phyloP scores from a whole-genome alignment of 2,797 vertebrate genomes.

The Alca torda region DNA sequence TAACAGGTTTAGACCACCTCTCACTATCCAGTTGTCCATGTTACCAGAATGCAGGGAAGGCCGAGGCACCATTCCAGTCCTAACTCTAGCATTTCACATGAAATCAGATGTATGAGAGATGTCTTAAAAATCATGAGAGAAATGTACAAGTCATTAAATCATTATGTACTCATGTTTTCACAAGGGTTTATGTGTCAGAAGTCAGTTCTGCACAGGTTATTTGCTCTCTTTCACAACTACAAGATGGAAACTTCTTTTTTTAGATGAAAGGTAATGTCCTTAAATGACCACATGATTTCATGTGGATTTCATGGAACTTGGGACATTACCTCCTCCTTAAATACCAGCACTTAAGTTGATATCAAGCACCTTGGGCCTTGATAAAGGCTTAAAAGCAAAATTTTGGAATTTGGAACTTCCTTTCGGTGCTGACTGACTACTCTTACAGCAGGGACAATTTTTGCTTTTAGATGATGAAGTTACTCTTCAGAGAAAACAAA shows the following conservation, averaged over 20 bases:
- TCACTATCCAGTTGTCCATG: neutral
- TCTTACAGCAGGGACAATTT: neutral
- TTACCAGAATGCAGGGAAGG: neutral
- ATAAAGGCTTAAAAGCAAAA: neutral
- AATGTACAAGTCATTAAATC: neutral
- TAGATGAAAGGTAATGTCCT: neutral
- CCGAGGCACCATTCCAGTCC: neutral
- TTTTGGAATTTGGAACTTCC: neutral
- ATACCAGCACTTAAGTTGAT: neutral
- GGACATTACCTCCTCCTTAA: neutral
- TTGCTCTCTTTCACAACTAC: neutral
- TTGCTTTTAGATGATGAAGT: neutral
- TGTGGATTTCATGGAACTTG: neutral
- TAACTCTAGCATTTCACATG: neutral
- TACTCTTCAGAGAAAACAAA: neutral
- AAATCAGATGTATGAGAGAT: neutral
- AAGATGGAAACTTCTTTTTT: neutral
- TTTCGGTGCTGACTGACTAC: neutral
- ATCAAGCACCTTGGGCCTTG: neutral
- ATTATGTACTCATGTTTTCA: neutral
- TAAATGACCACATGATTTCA: neutral
- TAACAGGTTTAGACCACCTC: neutral
- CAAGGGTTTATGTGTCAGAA: neutral
- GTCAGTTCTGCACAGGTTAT: neutral
- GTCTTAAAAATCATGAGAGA: neutral